Percentiles rank a stretch among this genome's conserved stretches.
These are phyloP conservation scores for Hemicrepidius hirtus DNA, from an alignment of 2,888 invertebrate genomes.

Conservation along the genomic window DNA sequence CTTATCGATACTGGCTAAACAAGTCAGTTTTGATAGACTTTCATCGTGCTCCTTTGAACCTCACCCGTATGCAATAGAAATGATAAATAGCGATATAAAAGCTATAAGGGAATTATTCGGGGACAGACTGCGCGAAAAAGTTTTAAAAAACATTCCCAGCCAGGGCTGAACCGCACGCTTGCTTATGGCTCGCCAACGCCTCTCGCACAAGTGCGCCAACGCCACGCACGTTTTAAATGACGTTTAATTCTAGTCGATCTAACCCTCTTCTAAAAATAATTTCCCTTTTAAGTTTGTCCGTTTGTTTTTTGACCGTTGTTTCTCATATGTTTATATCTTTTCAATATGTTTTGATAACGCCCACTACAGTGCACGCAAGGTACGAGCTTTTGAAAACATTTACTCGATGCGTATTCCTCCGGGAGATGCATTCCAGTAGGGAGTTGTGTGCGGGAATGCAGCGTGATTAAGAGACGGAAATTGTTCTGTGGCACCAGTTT, in stretches of 20 bases:
- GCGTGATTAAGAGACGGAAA: constrained; percentile 71
- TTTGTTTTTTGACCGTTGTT: neutral
- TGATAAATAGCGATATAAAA: constrained; percentile 40
- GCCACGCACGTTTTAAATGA: constrained; percentile 29
- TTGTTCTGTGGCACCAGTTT: constrained; percentile 71
- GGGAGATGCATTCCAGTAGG: constrained; percentile 56
- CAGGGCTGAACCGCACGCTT: constrained; percentile 17
- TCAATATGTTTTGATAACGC: neutral
- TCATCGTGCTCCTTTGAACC: constrained; percentile 33
- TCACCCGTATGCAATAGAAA: constrained; percentile 29
- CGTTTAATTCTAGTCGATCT: constrained; percentile 23
- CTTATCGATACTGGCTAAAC: constrained; percentile 36
- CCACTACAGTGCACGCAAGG: neutral
- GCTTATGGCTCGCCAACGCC: constrained; percentile 23
- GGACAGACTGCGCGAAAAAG: constrained; percentile 25
- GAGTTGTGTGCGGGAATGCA: constrained; percentile 68
- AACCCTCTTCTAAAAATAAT: constrained; percentile 23
- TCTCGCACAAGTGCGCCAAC: constrained; percentile 20
- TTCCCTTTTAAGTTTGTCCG: neutral
- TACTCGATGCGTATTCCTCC: constrained; percentile 42
- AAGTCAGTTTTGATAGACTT: constrained; percentile 31
- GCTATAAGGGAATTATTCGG: constrained; percentile 20
- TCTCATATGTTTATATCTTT: neutral
- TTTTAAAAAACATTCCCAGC: constrained; percentile 25
- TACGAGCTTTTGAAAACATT: constrained; percentile 36